Base-by-base conservation (phyloP, 2,888 invertebrate species). In the Onchidella celtica region DNA sequence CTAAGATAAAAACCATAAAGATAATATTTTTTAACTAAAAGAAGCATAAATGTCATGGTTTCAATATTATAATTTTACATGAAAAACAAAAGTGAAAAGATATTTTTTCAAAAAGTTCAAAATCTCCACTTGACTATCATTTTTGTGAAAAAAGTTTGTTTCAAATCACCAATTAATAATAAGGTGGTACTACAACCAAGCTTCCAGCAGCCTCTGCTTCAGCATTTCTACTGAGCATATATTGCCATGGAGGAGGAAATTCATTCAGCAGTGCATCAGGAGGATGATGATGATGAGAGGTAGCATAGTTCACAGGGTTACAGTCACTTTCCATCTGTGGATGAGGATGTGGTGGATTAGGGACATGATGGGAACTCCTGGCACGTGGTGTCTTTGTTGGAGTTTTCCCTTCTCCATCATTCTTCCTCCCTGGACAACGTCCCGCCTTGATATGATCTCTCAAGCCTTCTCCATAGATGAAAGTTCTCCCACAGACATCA, bases 381-480 rank as follows among this genome's bases (percentile, higher is more conserved):
- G 69, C 29, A 27, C 79, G 40, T 1, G 63, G 59, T 0, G 38
- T 29, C 29, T n/a, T 61, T 24, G 73, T 2, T 9, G 63, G 32
- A 1, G 11, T 63, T 29, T 47, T 63, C n/a, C n/a, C 14, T 1
- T 57, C 63, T 29, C 79, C 79, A 34, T 79, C 79, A 59, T 36
- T 63, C 59, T 70, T 79, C 27, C 57, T 55, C 21, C 79, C 79
- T 27, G 79, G 79, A 36, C 79, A 79, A 24, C 79, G 79, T 14
- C 72, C 70, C 11, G 79, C 79, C 55, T 79, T 79, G 61, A 79
- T 79, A 32, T 79, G 79, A 65, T 79, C 79, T n/a, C 79, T 59
- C 11, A 79, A 47, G 3, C 79, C 79, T 38, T 79, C 79, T 3
- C 72, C 40, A 57, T 79, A 72, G n/a, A 79, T 70, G 57, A 63